phyloP scores from a whole-genome alignment of 2,113 vertebrate species.

The Patagioenas fasciata region DNA sequence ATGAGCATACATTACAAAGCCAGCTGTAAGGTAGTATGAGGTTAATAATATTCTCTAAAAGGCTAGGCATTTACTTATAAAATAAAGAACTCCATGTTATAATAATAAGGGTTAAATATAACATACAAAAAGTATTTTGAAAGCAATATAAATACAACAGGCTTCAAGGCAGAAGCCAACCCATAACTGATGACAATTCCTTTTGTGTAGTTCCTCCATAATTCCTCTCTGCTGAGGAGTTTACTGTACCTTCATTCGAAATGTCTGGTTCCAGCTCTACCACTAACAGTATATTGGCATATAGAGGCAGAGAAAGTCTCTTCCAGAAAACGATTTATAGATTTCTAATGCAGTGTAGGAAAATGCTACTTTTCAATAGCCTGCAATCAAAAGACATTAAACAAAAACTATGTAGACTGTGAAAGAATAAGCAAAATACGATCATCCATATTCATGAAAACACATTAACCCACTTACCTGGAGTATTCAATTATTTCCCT shows the following conservation, averaged over 20 bases:
- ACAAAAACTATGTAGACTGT: background rate
- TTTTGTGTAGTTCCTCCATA: background rate
- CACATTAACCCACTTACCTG: constrained; percentile 41
- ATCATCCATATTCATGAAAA: constrained; percentile 56
- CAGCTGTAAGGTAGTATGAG: background rate
- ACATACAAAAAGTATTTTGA: background rate
- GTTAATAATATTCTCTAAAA: background rate
- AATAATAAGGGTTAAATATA: background rate
- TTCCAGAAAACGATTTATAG: background rate
- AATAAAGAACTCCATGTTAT: background rate
- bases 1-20: background rate
- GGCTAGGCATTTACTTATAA: background rate
- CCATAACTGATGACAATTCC: background rate
- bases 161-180: background rate
- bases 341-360: background rate
- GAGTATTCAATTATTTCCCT: constrained; percentile 51
- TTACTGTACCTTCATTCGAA: background rate
- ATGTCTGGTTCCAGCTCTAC: background rate
- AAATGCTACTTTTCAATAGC: background rate
- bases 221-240: background rate
- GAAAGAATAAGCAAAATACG: constrained; percentile 20
- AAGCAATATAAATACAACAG: background rate
- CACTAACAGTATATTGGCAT: background rate
- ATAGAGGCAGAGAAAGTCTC: background rate
- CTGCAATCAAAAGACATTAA: constrained; percentile 31